Percentiles rank a stretch among this genome's conserved stretches.
Conservation (phyloP, 2,797 vertebrate genomes). For the Podargus strigoides region DNA sequence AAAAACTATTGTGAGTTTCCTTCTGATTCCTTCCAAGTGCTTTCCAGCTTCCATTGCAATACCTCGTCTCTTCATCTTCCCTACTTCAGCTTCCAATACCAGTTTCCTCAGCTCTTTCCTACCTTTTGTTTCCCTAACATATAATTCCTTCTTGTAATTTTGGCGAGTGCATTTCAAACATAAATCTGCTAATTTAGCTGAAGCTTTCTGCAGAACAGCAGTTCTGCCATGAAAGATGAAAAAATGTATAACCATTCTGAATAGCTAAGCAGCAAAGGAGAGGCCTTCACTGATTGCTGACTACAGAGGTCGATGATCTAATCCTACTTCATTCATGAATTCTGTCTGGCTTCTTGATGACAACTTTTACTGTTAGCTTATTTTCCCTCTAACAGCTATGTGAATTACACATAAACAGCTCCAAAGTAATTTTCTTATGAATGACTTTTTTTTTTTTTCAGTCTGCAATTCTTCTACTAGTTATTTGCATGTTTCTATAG, state of each 20-base stretch:
- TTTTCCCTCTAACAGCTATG: background rate
- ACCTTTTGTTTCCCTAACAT: too few species aligned
- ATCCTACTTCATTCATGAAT: background rate
- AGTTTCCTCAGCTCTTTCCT: background rate
- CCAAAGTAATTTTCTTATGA: background rate
- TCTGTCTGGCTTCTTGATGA: background rate
- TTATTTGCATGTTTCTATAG: background rate
- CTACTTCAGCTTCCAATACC: background rate
- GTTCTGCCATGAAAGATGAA: background rate
- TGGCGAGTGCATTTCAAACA: background rate
- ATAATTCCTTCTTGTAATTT: too few species aligned
- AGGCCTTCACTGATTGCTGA: background rate
- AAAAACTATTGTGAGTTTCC: background rate
- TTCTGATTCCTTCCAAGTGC: background rate
- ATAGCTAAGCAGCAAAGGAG: background rate
- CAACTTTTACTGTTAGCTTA: background rate
- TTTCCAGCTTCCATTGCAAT: background rate
- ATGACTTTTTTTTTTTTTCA: background rate
- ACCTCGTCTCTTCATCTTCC: background rate
- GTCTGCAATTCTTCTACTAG: background rate
- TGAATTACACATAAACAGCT: background rate
- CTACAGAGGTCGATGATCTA: background rate
- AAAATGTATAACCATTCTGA: background rate
- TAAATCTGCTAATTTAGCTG: background rate
- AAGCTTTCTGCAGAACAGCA: background rate